Evolutionary conservation across 2,888 invertebrate species (phyloP).

Genomic region (Hirtodrosophila cameraria): DNA sequence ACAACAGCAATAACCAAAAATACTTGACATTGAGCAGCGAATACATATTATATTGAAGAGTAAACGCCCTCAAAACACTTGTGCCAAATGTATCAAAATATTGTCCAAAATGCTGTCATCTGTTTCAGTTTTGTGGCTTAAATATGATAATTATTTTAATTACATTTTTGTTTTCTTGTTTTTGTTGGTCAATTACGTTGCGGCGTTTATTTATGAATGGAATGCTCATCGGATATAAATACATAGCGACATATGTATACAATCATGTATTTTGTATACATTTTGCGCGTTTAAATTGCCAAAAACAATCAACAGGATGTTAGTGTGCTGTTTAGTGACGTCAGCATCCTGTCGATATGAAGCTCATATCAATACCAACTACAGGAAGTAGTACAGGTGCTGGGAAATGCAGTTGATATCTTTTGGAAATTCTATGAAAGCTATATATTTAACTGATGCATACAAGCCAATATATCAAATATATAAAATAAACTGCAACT

Average conservation of each 20-base stretch:
- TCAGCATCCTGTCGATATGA: conserved; percentile 45
- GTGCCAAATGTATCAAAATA: conserved; percentile 63
- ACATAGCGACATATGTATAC: conserved; percentile 5
- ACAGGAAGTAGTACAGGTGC: conserved; percentile 29
- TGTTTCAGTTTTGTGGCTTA: conserved; percentile 19
- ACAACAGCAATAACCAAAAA: neutral
- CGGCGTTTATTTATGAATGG: conserved; percentile 67
- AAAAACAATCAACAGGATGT: conserved; percentile 76
- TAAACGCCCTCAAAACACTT: conserved; percentile 51
- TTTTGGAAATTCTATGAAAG: neutral
- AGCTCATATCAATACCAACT: conserved; percentile 9
- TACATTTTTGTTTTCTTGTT: conserved; percentile 45
- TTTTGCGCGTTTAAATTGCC: conserved; percentile 28
- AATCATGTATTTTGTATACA: conserved; percentile 33
- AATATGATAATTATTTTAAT: conserved; percentile 51
- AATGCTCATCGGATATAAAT: conserved; percentile 38
- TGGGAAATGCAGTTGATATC: conserved; percentile 1
- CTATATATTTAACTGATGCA: too few relatives aligned
- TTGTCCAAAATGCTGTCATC: conserved; percentile 63
- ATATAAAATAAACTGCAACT: neutral
- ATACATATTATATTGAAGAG: conserved; percentile 1
- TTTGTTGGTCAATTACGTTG: conserved; percentile 54
- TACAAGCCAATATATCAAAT: neutral
- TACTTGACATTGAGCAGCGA: conserved; percentile 34
- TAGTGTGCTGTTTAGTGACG: conserved; percentile 42